phyloP scores from a whole-genome alignment of 1,140 invertebrate species.

The Drosophila orena region DNA sequence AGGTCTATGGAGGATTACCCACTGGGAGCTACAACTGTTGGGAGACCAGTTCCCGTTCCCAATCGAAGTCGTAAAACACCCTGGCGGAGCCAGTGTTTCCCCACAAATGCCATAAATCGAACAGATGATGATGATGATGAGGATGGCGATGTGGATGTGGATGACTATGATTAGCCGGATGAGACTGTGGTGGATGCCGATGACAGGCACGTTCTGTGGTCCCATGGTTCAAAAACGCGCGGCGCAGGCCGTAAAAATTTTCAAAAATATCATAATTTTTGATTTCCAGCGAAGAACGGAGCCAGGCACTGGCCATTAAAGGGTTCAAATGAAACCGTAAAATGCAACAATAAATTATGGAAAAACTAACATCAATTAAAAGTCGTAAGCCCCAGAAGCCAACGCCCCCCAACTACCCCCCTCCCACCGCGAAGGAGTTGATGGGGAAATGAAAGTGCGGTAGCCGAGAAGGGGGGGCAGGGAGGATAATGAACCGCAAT shows the following conservation, averaged over 20 bases:
- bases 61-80: conserved; percentile 31
- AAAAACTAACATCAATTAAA: conserved; percentile 82
- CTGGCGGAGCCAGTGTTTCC: conserved; percentile 44
- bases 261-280: conserved; percentile 83
- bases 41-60: conserved; percentile 39
- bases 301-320: conserved; percentile 61
- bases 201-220: conserved; percentile 63
- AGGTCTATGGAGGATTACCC: conserved; percentile 26
- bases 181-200: neutral
- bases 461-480: conserved; percentile 9
- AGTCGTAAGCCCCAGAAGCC: conserved; percentile 67
- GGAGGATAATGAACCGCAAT: conserved; percentile 64
- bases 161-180: too few species aligned
- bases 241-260: conserved; percentile 68
- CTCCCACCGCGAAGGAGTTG: conserved; percentile 31
- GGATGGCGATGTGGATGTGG: too few species aligned
- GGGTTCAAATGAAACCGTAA: conserved; percentile 80
- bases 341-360: conserved; percentile 80
- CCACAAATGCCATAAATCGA: conserved; percentile 71
- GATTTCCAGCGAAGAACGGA: conserved; percentile 58
- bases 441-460: conserved; percentile 51
- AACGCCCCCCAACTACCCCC: too few species aligned
- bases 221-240: conserved; percentile 12
- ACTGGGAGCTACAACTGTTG: conserved; percentile 8
- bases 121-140: conserved; percentile 52